Percentiles rank a stretch among this genome's conserved stretches.
Evolutionary conservation across 2,797 vertebrate species (phyloP).

Genomic region (Thaleichthys pacificus): DNA sequence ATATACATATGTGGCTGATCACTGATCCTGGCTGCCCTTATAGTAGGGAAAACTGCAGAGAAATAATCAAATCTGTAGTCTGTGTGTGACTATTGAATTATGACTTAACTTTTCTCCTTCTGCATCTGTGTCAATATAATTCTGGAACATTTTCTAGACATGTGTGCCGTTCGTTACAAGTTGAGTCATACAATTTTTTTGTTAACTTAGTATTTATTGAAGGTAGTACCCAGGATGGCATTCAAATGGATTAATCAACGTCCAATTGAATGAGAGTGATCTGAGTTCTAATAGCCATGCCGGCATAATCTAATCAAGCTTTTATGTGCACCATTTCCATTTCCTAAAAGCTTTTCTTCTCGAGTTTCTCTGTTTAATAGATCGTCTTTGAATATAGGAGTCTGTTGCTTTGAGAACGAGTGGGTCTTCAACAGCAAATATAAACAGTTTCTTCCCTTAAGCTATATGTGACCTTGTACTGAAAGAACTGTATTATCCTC

Average conservation of each 20-base stretch:
- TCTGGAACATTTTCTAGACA: not conserved
- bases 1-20: too few relatives aligned
- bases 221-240: not conserved
- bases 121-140: too few relatives aligned
- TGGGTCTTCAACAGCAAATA: not conserved
- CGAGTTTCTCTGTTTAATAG: not conserved
- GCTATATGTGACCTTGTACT: constrained; percentile 27
- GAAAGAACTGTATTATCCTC: constrained; percentile 42
- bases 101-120: too few relatives aligned
- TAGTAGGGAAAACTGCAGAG: too few relatives aligned
- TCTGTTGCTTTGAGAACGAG: constrained; percentile 8
- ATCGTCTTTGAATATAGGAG: not conserved
- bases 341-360: constrained; percentile 8
- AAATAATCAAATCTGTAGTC: too few relatives aligned
- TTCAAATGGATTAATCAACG: constrained; percentile 10
- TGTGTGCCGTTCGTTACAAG: not conserved
- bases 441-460: constrained; percentile 13
- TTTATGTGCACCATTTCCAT: constrained; percentile 11
- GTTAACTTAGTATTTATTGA: too few relatives aligned
- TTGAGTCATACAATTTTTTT: too few relatives aligned
- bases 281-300: not conserved
- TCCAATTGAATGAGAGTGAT: constrained; percentile 6
- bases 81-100: too few relatives aligned
- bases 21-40: too few relatives aligned
- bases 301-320: not conserved